Evolutionary conservation across 2,113 vertebrate genomes (phyloP), one percentile per base, ranked within the genome.

Genomic region (Mesembrinibis cayennensis): DNA sequence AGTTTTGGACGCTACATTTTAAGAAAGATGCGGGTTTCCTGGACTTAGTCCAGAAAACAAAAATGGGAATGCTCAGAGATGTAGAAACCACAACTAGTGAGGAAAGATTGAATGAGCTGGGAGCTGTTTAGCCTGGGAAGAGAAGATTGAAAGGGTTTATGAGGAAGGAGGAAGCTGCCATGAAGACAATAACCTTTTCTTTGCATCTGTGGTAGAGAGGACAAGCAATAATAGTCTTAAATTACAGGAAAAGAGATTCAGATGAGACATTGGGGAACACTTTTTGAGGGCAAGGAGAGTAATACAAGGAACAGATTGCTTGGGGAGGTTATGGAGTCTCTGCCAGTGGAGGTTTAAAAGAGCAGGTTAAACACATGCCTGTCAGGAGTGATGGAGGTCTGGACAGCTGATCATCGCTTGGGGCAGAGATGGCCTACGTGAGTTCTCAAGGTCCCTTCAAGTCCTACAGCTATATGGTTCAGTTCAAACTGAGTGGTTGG

Each of bases 171-270:
- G 66, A 93, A 88, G 58, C 21, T 82, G 58, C 87, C 49, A 45
- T 65, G 59, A 92, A 93, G 66, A 92, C 27, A 93, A 76, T 90
- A 91, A 84, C 84, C 87, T 91, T 96, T 94, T 85, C 77, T 91
- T 89, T 93, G 30, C 2, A 3, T 76, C 79, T 2, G 0, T 91
- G 85, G 65, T 73, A 85, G 58, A 85, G 25, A 90, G 74, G 66
- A 97, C 85, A 72, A 76, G 53, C 40, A 72, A 82, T 95, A 91
- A 85, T 69, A 19, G 70, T 42, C 62, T 80, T 91, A 88, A 96
- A 96, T 58, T 90, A 78, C 82, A 80, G 45, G 62, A 88, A 93
- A 95, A 96, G 78, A 88, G 93, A 94, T 96, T 96, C 87, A 94
- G 82, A 96, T 88, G 92, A 88, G 87, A 82, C 90, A 73, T 16